phyloP scores from a whole-genome alignment of 35 echinoderm and acorn worm genomes.

The Ptychodera flava region DNA sequence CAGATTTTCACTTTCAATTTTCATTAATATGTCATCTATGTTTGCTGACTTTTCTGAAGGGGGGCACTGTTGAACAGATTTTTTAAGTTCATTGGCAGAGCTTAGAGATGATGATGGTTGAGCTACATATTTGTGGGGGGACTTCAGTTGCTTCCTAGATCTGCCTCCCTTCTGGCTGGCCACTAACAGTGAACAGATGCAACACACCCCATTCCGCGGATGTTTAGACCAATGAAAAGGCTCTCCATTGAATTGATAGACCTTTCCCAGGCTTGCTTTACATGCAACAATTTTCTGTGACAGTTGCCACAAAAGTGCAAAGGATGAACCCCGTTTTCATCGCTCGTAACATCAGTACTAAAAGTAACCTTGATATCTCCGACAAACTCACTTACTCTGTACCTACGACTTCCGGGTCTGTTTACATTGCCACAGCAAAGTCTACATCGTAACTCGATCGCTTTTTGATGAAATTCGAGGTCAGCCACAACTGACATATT shows the following conservation, averaged over 20 bases:
- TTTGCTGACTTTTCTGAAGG: too few relatives aligned
- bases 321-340: not conserved
- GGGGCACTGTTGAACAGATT: not conserved
- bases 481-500: not conserved
- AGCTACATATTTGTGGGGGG: not conserved
- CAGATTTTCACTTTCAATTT: not conserved
- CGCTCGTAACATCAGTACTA: not conserved
- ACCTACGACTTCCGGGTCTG: not conserved
- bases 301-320: not conserved
- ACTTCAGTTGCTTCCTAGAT: not conserved
- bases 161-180: not conserved
- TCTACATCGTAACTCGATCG: not conserved
- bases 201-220: not conserved
- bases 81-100: not conserved
- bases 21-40: not conserved
- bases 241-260: not conserved
- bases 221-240: not conserved
- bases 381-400: not conserved
- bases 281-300: not conserved
- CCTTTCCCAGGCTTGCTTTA: not conserved
- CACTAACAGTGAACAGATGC: not conserved
- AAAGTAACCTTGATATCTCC: not conserved
- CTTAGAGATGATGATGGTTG: not conserved
- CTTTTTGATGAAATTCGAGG: not conserved
- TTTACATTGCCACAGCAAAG: not conserved